phyloP scores from a whole-genome alignment of 1,140 invertebrate genomes.

The Batillaria attramentaria region DNA sequence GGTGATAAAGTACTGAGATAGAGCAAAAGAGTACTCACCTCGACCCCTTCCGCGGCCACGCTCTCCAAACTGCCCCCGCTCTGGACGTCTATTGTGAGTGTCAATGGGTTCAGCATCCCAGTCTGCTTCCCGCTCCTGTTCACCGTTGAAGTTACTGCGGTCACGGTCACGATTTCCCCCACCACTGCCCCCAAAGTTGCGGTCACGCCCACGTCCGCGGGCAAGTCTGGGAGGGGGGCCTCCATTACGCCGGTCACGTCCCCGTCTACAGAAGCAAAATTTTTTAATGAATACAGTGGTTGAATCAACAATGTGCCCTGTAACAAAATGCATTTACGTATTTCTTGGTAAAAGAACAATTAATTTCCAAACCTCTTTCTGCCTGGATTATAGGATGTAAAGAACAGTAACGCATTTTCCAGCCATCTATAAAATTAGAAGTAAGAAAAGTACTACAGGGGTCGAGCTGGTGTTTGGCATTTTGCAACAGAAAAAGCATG shows the following conservation, averaged over 20 bases:
- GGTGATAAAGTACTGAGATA: too few species aligned
- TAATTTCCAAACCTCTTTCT: background rate
- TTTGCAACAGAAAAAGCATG: too few species aligned
- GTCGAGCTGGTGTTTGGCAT: too few species aligned
- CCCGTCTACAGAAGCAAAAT: slow-evolving; percentile 12
- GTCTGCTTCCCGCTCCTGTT: slow-evolving; percentile 35
- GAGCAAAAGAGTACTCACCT: slow-evolving; percentile 31
- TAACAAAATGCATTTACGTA: background rate
- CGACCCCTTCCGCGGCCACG: slow-evolving; percentile 73
- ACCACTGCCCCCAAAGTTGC: slow-evolving; percentile 61
- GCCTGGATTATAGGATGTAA: background rate
- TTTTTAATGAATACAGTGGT: background rate
- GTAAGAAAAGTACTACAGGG: too few species aligned
- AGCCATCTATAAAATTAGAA: too few species aligned
- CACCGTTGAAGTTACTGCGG: slow-evolving; percentile 18
- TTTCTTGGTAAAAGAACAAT: background rate
- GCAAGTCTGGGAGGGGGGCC: slow-evolving; percentile 55
- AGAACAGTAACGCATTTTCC: too few species aligned
- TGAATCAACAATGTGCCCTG: background rate
- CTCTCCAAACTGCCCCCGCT: slow-evolving; percentile 61
- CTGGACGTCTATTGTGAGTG: slow-evolving; percentile 6
- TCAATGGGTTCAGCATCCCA: slow-evolving; percentile 31
- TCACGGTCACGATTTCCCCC: slow-evolving; percentile 38
- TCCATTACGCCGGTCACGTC: slow-evolving; percentile 56
- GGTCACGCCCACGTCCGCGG: slow-evolving; percentile 57